Percentiles rank a stretch among this genome's conserved stretches.
Evolutionary conservation across 1,140 invertebrate genomes (phyloP).

Genomic region (Drosophila orosa): DNA sequence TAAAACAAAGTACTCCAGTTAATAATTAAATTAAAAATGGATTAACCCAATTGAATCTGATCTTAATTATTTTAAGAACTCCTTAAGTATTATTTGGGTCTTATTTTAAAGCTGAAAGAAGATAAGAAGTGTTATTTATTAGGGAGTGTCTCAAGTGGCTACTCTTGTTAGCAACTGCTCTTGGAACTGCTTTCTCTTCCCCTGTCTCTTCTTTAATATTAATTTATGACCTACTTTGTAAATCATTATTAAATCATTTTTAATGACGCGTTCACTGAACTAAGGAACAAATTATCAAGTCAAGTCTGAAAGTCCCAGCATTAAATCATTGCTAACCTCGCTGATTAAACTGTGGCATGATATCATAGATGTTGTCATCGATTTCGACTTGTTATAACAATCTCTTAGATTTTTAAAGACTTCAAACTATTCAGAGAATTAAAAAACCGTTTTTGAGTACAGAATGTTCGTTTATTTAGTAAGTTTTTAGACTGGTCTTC

Average conservation of each 20-base stretch:
- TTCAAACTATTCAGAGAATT: too few relatives aligned
- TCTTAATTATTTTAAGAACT: neutral
- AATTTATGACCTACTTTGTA: neutral
- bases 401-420: neutral
- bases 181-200: neutral
- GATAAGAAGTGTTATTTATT: neutral
- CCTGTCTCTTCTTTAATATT: neutral
- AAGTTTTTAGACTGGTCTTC: neutral
- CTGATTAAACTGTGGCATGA: constrained; percentile 6
- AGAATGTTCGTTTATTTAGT: constrained; percentile 37
- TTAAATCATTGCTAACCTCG: neutral
- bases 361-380: constrained; percentile 19
- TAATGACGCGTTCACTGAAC: constrained; percentile 2
- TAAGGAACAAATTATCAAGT: neutral
- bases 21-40: neutral
- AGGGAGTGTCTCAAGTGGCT: neutral
- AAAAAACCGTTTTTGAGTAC: neutral
- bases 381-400: neutral
- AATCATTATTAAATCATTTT: neutral
- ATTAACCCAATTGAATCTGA: neutral
- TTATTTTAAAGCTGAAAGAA: neutral
- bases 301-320: neutral
- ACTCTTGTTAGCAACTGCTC: neutral
- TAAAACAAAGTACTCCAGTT: neutral
- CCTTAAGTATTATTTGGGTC: neutral